Conservation (phyloP, 2,888 invertebrate genomes). For the Cantharis rustica region DNA sequence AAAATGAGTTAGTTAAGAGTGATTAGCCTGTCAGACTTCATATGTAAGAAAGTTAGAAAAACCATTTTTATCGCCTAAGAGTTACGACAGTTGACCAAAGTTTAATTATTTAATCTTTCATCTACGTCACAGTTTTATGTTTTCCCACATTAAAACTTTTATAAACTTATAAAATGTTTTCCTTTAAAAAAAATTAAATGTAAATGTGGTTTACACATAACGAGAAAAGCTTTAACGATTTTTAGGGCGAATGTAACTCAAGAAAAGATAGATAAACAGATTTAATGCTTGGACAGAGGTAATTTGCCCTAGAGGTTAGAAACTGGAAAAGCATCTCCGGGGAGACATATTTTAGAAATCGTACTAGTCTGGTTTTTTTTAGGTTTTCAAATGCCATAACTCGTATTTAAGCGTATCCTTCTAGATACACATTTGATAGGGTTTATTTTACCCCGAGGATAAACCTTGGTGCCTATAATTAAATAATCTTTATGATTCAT, state of each 20-base stretch:
- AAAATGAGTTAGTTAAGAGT: constrained; percentile 45
- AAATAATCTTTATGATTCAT: constrained; percentile 46
- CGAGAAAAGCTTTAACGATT: constrained; percentile 25
- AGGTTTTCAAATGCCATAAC: constrained; percentile 48
- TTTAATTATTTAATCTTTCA: constrained; percentile 42
- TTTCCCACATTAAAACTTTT: background rate
- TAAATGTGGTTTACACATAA: constrained; percentile 38
- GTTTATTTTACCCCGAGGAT: constrained; percentile 45
- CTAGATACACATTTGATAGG: constrained; percentile 48
- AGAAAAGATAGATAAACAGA: constrained; percentile 39
- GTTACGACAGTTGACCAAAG: constrained; percentile 48
- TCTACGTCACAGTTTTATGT: constrained; percentile 21
- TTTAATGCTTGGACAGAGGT: constrained; percentile 47
- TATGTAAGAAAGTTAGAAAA: constrained; percentile 46
- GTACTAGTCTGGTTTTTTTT: constrained; percentile 42
- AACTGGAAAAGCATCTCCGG: constrained; percentile 34
- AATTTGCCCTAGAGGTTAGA: constrained; percentile 43
- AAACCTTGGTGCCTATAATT: constrained; percentile 47
- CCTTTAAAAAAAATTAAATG: constrained; percentile 36
- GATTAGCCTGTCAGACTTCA: constrained; percentile 48
- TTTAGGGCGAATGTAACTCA: constrained; percentile 26
- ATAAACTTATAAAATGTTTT: background rate
- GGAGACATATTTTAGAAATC: constrained; percentile 42
- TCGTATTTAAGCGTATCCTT: constrained; percentile 48
- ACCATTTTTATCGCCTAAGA: constrained; percentile 42